Evolutionary conservation across 2,888 invertebrate genomes (phyloP).

Genomic region (Eupithecia dodoneata): DNA sequence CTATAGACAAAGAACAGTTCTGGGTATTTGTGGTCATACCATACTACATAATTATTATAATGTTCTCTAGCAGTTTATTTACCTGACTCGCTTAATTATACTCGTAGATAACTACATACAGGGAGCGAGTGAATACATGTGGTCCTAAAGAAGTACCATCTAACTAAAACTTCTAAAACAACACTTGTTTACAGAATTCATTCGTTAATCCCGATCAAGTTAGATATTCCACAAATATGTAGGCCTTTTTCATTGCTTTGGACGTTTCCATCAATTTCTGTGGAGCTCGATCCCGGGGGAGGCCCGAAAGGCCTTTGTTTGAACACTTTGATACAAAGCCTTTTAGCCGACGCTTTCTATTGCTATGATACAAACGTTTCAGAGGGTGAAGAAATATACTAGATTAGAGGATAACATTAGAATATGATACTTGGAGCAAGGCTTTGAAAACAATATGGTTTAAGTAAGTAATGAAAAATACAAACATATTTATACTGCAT

Average conservation of each 20-base stretch:
- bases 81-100: not conserved
- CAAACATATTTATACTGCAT: too few relatives aligned
- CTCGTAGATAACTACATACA: too few relatives aligned
- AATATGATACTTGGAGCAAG: not conserved
- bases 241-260: not conserved
- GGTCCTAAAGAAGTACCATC: not conserved
- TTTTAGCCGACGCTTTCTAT: slow-evolving; percentile 7
- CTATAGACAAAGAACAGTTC: not conserved
- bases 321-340: slow-evolving; percentile 18
- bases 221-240: not conserved
- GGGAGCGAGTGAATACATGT: not conserved
- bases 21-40: too few relatives aligned
- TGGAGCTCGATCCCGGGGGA: not conserved
- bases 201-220: not conserved
- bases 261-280: not conserved
- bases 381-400: not conserved
- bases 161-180: not conserved
- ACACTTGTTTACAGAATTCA: not conserved
- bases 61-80: not conserved
- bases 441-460: not conserved
- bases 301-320: slow-evolving; percentile 9
- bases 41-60: too few relatives aligned
- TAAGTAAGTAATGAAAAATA: too few relatives aligned
- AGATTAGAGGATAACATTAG: not conserved
- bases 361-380: not conserved